Percentiles rank a stretch among this genome's conserved stretches.
Conservation (phyloP, 2,888 invertebrate species). For the Phalera bucephala region DNA sequence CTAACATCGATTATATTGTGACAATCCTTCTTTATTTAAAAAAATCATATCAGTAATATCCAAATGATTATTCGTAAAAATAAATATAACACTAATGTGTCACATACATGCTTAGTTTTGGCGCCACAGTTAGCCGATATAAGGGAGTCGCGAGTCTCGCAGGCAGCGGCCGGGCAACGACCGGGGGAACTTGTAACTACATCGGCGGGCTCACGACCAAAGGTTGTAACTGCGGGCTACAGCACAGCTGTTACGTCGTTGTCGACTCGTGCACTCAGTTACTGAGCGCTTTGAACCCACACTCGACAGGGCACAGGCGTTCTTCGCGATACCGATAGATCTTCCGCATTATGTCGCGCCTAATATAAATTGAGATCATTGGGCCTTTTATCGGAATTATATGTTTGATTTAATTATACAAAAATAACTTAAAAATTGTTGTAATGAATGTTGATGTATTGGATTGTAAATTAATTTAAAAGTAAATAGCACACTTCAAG, state of each 20-base stretch:
- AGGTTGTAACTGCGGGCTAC: slow-evolving; percentile 52
- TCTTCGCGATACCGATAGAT: slow-evolving; percentile 59
- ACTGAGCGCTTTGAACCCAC: slow-evolving; percentile 67
- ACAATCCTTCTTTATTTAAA: no score
- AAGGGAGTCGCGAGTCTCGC: slow-evolving; percentile 72
- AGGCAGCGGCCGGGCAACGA: slow-evolving; percentile 72
- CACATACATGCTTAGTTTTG: slow-evolving; percentile 43
- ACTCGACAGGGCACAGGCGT: slow-evolving; percentile 52
- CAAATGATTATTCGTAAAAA: no score
- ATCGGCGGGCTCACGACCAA: slow-evolving; percentile 55
- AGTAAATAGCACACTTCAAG: no score
- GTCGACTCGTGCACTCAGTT: slow-evolving; percentile 28
- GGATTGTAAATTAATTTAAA: no score
- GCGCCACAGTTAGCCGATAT: slow-evolving; percentile 71
- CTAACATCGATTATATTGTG: no score
- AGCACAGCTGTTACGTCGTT: slow-evolving; percentile 43
- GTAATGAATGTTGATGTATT: no score
- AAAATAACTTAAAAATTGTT: no score
- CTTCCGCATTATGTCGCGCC: slow-evolving; percentile 50
- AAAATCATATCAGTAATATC: no score
- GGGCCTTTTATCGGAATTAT: background rate
- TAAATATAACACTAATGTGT: no score
- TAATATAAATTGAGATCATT: slow-evolving; percentile 14
- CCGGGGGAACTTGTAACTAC: slow-evolving; percentile 82
- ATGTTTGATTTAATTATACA: no score